Conservation (phyloP, 2,888 invertebrate genomes). For the Cataglyphis cursor region DNA sequence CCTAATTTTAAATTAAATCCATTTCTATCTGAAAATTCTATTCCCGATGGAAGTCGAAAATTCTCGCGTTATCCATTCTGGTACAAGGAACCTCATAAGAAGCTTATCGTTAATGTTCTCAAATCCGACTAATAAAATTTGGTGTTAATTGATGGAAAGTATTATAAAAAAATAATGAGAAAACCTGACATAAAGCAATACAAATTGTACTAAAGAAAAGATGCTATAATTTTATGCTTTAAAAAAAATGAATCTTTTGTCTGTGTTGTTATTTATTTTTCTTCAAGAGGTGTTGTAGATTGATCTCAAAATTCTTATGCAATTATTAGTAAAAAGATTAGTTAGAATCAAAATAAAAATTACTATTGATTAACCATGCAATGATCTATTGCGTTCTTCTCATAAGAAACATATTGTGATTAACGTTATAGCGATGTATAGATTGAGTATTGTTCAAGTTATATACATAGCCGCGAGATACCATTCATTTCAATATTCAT, state of each 20-base stretch:
- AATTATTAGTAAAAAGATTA: constrained; percentile 11
- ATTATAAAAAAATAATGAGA: neutral
- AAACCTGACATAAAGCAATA: neutral
- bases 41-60: constrained; percentile 68
- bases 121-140: neutral
- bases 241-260: neutral
- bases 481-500: constrained; percentile 46
- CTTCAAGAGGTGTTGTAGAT: neutral
- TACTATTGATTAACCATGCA: neutral
- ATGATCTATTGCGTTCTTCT: neutral
- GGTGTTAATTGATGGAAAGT: neutral
- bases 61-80: constrained; percentile 77
- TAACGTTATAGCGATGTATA: constrained; percentile 27
- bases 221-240: neutral
- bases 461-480: neutral
- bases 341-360: neutral
- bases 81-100: constrained; percentile 79
- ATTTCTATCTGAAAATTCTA: constrained; percentile 76
- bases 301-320: neutral
- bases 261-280: neutral
- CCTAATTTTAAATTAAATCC: constrained; percentile 77
- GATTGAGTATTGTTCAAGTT: constrained; percentile 44
- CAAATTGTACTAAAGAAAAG: neutral
- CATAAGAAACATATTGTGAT: constrained; percentile 28
- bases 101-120: constrained; percentile 72